Conservation (phyloP, 2,888 invertebrate species). For the Celastrina argiolus region DNA sequence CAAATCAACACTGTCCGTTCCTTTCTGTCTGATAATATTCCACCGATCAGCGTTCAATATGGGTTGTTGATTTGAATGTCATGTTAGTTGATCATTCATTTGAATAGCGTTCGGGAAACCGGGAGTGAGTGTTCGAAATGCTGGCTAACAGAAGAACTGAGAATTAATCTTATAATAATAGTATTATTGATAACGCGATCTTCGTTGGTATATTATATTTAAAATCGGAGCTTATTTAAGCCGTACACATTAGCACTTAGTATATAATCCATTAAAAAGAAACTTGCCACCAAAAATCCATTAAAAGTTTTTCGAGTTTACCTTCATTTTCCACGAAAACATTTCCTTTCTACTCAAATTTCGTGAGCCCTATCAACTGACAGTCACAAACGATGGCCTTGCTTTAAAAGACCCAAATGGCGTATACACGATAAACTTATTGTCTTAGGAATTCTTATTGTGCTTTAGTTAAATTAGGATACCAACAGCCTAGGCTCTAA, state of each 20-base stretch:
- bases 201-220: background rate
- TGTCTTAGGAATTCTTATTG: background rate
- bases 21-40: too few species aligned
- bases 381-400: background rate
- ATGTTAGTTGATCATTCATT: too few species aligned
- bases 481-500: too few species aligned
- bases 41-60: too few species aligned
- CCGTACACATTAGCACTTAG: background rate
- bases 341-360: slow-evolving; percentile 6
- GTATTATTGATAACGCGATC: too few species aligned
- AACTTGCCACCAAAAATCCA: slow-evolving; percentile 9
- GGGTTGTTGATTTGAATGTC: too few species aligned
- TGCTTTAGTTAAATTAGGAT: too few species aligned
- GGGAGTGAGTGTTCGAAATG: too few species aligned
- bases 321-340: slow-evolving; percentile 8
- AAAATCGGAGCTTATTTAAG: background rate
- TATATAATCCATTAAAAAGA: background rate
- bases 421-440: background rate
- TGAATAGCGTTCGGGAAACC: too few species aligned
- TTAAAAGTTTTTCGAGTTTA: slow-evolving; percentile 14
- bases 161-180: too few species aligned
- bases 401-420: background rate
- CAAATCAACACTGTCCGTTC: too few species aligned
- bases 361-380: background rate
- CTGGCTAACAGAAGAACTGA: too few species aligned